Base-by-base conservation (phyloP, 2,888 invertebrate species). In the Aphidius colemani region DNA sequence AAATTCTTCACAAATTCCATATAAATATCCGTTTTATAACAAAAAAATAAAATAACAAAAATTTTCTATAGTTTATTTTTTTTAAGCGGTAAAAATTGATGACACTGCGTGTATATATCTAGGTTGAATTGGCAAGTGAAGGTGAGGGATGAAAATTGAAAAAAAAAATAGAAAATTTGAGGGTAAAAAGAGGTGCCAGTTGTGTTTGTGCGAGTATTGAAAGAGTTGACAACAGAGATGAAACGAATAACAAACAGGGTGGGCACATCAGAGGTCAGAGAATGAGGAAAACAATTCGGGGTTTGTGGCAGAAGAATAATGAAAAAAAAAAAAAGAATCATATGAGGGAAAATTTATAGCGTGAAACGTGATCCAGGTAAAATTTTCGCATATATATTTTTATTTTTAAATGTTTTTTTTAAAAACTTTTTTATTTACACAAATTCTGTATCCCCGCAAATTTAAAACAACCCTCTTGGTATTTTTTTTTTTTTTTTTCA, bases 361-460 rank as follows among this genome's bases (percentile, higher is more conserved):
- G 61, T 53, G 68, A 64, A 66, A 64, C 67, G 67, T 67, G 66
- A 69, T 68, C 64, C 61, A 58, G 57, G 58, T 69, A 59, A 45
- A 58, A 65, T 66, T 50, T 41, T 59, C 51, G 45, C 61, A 65
- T 70, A 67, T 70, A 67, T 68, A 46, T 53, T 40, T 44, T 59
- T 30, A 30, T 30, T 30, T 30, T 30, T 30, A 5, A 30, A n/a
- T n/a, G n/a, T n/a, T n/a, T n/a, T n/a, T n/a, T n/a, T n/a, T n/a
- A n/a, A n/a, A n/a, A n/a, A 30, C 5, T 66, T 70, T 68, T 70
- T 59, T 70, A 69, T 70, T 67, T 66, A 66, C 65, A 59, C 66
- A 61, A 48, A 53, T 11, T 30, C n/a, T 18, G 30, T 53, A 40
- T 44, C 61, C 48, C 43, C 50, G 8, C 11, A 46, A 55, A 39